Base-by-base conservation (phyloP, 2,888 invertebrate genomes). In the Sepioteuthis lessoniana region DNA sequence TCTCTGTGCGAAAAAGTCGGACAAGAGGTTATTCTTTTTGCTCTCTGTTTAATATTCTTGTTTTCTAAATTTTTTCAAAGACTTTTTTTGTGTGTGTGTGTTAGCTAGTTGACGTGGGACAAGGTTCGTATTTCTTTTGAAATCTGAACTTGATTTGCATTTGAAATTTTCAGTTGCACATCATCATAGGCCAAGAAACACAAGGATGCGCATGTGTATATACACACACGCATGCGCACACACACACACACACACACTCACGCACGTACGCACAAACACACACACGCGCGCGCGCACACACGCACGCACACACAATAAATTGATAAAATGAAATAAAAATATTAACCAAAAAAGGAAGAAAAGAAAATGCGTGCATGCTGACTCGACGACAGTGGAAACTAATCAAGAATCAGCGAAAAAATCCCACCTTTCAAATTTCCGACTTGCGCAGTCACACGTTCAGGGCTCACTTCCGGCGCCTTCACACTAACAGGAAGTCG, bases 341-440 rank as follows among this genome's bases (percentile, higher is more conserved):
- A 76, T 31, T 19, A 16, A 76, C 0, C n/a, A n/a, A n/a, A n/a
- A 76, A 76, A 76, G n/a, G 31, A 16, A 76, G 0, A 16, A 60
- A 76, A 5, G 31, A 31, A n/a, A 76, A 76, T 16, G 76, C 76
- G 76, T 76, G 76, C 76, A n/a, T 76, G 76, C 76, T 76, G 76
- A 76, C 76, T 76, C n/a, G 76, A 76, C 76, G 76, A 76, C 19
- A 76, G 76, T 76, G 10, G n/a, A 31, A 76, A n/a, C 76, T 76
- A 76, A 76, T 76, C 76, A 76, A 76, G 76, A 76, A 76, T 76
- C 76, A 76, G 76, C 76, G 76, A 76, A 76, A 76, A 76, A 76
- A 76, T 76, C 76, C 76, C 76, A n/a, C 31, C 76, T 76, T 76
- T 76, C 76, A 76, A 76, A 76, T 76, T 76, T n/a, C 76, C 76